phyloP scores from a whole-genome alignment of 2,113 vertebrate genomes.

The Morphnarchus princeps region DNA sequence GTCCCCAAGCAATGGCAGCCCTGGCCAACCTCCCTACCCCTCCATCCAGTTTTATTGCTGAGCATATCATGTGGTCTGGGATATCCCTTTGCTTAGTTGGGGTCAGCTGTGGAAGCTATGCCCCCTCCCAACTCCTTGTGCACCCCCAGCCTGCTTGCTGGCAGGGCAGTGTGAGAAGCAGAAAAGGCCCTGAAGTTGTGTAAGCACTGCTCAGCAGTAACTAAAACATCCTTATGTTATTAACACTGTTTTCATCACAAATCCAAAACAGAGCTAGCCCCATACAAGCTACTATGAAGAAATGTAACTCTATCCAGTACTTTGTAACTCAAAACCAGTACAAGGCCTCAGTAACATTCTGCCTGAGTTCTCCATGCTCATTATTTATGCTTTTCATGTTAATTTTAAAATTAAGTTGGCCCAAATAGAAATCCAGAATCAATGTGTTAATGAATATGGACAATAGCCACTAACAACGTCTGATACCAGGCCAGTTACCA shows the following conservation, averaged over 20 bases:
- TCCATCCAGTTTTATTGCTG: not conserved
- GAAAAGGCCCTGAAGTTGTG: not conserved
- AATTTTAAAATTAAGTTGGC: not conserved
- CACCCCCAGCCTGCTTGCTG: not conserved
- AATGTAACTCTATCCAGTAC: not conserved
- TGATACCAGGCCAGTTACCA: not conserved
- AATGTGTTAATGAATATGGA: not conserved
- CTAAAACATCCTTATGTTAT: not conserved
- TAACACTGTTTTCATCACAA: not conserved
- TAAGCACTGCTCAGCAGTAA: not conserved
- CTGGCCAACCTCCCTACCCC: not conserved
- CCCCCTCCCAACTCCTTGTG: not conserved
- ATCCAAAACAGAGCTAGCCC: not conserved
- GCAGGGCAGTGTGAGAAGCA: not conserved
- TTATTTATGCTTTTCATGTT: not conserved
- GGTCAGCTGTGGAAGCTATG: not conserved
- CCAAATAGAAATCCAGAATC: not conserved
- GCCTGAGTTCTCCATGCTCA: not conserved
- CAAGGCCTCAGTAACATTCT: not conserved
- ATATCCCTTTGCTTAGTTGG: not conserved
- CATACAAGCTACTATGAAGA: not conserved
- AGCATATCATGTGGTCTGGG: rapidly evolving
- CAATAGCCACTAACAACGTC: not conserved
- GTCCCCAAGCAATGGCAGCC: not conserved
- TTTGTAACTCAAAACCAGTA: not conserved